Evolutionary conservation across 2,797 vertebrate genomes (phyloP), one percentile per base, ranked within the genome.

Genomic region (Schizopygopsis malacanthus): DNA sequence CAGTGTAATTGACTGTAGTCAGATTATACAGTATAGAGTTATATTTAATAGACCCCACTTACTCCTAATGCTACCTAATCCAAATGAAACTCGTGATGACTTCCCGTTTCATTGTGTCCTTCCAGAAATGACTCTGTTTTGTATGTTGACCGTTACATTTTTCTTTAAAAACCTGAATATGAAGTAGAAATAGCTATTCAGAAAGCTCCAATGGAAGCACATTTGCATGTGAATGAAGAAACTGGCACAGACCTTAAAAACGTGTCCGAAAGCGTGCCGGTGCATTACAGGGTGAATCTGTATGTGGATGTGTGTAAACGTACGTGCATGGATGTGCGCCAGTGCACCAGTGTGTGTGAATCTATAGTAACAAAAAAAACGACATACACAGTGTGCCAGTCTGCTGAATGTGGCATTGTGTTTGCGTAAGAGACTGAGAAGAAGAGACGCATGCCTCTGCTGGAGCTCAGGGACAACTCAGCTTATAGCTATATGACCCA

Each of bases 21-120:
- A 22, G 85, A 89, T 89, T 79, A 79, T 84, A 79, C 54, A 8
- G 85, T 77, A 69, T 87, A 73, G 73, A 63, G 83, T 89, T 89
- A 72, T 72, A 83, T 45, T 59, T 87, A 79, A 87, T 82, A 85
- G 43, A 43, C 45, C 28, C 79, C 43, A 77, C 59, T 84, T 69
- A 67, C 0, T n/a, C 81, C 50, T 79, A 82, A 52, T 82, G 47
- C 52, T 63, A 47, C 73, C 61, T 82, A 67, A 82, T 79, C 56
- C 72, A 77, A 84, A 84, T 39, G 4, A 67, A 52, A 54, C 9
- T 39, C 59, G 37, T 1, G 4, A 39, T 18, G 47, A 82, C 22
- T 61, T 79, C 39, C 77, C 8, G 9, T 47, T 3, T n/a, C 6
- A 16, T 10, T 11, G 6, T 18, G 11, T 77, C 6, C 16, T 28